A percentile compares a stretch with the other conserved stretches of the same genome.
Conservation (phyloP, 2,113 vertebrate species). For the western clawed frog (Xenopus tropicalis) region DNA sequence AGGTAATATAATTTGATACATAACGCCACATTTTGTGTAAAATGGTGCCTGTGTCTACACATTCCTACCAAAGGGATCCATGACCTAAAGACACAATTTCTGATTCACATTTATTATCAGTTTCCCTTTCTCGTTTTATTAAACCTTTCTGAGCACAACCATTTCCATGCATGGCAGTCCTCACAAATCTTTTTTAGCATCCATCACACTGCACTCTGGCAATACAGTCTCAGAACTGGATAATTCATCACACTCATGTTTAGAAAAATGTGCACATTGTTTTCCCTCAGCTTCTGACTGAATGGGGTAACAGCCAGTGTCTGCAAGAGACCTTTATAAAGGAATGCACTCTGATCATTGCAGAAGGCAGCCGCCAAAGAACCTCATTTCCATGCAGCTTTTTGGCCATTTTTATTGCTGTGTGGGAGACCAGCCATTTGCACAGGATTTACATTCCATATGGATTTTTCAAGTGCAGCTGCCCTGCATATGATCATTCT, state of each 20-base stretch:
- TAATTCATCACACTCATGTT: conserved; percentile 5
- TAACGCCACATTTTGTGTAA: too few relatives aligned
- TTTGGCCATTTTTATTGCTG: too few relatives aligned
- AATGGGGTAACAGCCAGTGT: background rate
- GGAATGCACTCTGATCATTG: background rate
- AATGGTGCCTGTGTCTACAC: too few relatives aligned
- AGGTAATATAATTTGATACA: too few relatives aligned
- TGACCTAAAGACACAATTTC: too few relatives aligned
- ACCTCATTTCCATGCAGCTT: too few relatives aligned
- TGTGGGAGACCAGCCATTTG: too few relatives aligned
- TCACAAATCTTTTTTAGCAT: background rate
- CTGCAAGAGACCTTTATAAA: background rate
- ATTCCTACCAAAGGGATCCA: too few relatives aligned
- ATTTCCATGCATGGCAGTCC: background rate
- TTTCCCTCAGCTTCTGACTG: background rate
- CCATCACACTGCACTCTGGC: background rate
- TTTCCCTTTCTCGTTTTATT: background rate
- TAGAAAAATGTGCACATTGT: background rate
- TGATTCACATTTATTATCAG: too few relatives aligned
- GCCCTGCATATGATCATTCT: too few relatives aligned
- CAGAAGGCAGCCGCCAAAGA: background rate
- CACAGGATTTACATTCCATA: too few relatives aligned
- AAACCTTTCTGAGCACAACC: background rate
- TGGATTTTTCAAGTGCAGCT: too few relatives aligned
- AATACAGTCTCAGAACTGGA: background rate